Conservation (phyloP, 1,140 invertebrate genomes). For the Psilanteris sp. region DNA sequence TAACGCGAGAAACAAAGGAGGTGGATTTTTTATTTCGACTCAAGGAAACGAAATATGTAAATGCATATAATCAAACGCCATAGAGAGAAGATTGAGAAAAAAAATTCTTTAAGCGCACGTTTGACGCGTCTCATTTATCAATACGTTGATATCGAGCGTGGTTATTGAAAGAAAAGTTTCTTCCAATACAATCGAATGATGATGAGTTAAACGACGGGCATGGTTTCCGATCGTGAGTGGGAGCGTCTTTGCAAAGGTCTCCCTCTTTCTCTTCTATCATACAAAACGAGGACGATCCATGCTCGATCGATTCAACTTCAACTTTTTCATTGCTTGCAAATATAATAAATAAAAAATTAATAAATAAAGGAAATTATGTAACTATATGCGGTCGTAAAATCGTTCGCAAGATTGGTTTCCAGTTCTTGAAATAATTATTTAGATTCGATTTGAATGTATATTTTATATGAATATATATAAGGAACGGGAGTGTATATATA, state of each 20-base stretch:
- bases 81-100: constrained; percentile 44
- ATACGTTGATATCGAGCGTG: constrained; percentile 55
- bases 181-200: constrained; percentile 47
- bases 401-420: too few relatives aligned
- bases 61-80: constrained; percentile 45
- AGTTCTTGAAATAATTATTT: too few relatives aligned
- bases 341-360: neutral
- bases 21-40: constrained; percentile 4
- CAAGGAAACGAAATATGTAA: constrained; percentile 27
- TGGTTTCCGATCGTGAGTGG: constrained; percentile 65
- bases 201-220: constrained; percentile 52
- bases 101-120: constrained; percentile 49
- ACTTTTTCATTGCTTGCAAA: constrained; percentile 4
- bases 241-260: constrained; percentile 67
- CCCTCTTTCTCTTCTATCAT: constrained; percentile 55
- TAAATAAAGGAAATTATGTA: too few relatives aligned
- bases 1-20: constrained; percentile 13
- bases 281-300: constrained; percentile 60
- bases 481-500: too few relatives aligned
- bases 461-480: too few relatives aligned
- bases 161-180: constrained; percentile 58
- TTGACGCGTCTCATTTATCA: constrained; percentile 52
- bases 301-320: constrained; percentile 53
- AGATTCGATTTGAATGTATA: too few relatives aligned
- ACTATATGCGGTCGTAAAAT: too few relatives aligned